Evolutionary conservation across 2,797 vertebrate genomes (phyloP).

Genomic region (Brachyalestes nurse): DNA sequence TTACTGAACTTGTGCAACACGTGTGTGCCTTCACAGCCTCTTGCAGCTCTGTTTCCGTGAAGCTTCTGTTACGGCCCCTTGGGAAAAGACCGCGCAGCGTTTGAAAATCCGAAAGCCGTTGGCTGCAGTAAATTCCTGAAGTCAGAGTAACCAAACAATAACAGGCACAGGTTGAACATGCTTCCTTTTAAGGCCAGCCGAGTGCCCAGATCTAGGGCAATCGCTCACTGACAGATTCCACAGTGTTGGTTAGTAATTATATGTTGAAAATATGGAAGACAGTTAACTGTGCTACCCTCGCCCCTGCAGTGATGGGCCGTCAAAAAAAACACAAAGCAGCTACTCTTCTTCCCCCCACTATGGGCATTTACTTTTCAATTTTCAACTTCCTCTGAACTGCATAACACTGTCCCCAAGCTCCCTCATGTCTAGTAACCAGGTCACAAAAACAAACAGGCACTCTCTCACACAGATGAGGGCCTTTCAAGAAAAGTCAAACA

Average conservation of each 20-base stretch:
- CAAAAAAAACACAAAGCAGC: slow-evolving; percentile 1
- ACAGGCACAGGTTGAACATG: slow-evolving; percentile 28
- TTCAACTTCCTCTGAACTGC: slow-evolving; percentile 9
- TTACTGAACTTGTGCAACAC: background rate
- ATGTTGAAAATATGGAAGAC: background rate
- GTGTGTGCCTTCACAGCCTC: background rate
- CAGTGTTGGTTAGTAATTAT: background rate
- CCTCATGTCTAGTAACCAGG: background rate
- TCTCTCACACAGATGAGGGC: slow-evolving; percentile 6
- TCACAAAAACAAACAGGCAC: slow-evolving; percentile 38
- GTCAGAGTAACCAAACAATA: slow-evolving; percentile 40
- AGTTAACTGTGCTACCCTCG: background rate
- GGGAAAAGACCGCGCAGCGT: slow-evolving; percentile 8
- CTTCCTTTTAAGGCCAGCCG: slow-evolving; percentile 56
- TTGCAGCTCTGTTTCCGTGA: slow-evolving; percentile 20
- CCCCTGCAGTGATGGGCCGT: background rate
- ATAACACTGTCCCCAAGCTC: background rate
- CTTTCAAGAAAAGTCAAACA: slow-evolving; percentile 49
- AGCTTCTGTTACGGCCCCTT: slow-evolving; percentile 10
- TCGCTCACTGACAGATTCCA: slow-evolving; percentile 16
- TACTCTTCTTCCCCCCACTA: background rate
- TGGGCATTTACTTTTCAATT: slow-evolving; percentile 6
- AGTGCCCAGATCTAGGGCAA: slow-evolving; percentile 13
- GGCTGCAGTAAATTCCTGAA: slow-evolving; percentile 43
- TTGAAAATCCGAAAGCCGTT: slow-evolving; percentile 35